Base-by-base conservation (phyloP, 2,888 invertebrate species). In the Hylaea fasciaria region DNA sequence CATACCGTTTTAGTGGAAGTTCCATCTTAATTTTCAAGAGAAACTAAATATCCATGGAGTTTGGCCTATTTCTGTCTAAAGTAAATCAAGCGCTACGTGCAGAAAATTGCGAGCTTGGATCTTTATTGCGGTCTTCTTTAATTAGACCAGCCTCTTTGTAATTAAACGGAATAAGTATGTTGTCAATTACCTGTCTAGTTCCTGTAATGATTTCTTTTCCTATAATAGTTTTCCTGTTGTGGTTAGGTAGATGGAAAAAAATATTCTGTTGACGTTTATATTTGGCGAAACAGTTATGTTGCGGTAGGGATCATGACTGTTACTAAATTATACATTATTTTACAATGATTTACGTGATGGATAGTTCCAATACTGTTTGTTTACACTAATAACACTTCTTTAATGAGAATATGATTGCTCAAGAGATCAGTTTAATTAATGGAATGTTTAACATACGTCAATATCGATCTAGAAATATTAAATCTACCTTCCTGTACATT, bases 361-460 rank as follows among this genome's bases (percentile, higher is more conserved):
- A 4, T 17, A 17, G 22, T 44, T 28, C 14, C 32, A 45, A 28
- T 51, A 28, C 40, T 40, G 39, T 51, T 50, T 66, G 56, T 54
- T 62, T 62, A 57, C 35, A 32, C 10, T 32, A 41, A 22, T 56
- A 49, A 37, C 11, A 16, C 17, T 11, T 43, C 14, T 37, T 32
- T 60, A 62, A 67, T 48, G 57, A 60, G 28, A 29, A 60, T 44
- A 22, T 55, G 40, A 63, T 66, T 46, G 11, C 47, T 48, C 10
- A 1, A 40, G 12, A 32, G n/a, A 62, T 66, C 54, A 17, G 40
- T 41, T 58, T 40, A 47, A 54, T 40, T 40, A 14, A 57, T 43
- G 53, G 56, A 61, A 65, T 47, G 37, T 45, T 39, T 47, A 8
- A 47, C 14, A 4, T 45, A 57, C 59, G 55, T 62, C 57, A 64